These are phyloP conservation scores for Vireo griseus DNA, from an alignment of 2,797 vertebrate genomes.

Conservation along the genomic window DNA sequence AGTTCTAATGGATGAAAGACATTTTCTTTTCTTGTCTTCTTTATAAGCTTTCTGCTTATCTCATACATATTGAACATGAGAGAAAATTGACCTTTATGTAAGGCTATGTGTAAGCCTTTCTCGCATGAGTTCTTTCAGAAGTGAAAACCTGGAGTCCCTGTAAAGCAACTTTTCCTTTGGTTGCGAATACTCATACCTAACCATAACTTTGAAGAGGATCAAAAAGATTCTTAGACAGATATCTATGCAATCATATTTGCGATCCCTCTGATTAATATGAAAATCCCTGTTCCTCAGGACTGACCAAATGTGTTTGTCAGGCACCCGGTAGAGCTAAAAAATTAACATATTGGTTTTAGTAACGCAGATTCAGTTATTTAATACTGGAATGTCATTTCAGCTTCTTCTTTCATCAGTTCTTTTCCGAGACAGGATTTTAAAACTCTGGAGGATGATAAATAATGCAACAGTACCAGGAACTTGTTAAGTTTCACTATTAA, in stretches of 20 bases:
- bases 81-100: background rate
- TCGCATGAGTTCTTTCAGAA: background rate
- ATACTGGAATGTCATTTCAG: background rate
- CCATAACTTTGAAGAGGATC: background rate
- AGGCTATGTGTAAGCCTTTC: background rate
- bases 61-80: background rate
- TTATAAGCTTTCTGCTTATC: background rate
- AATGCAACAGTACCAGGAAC: background rate
- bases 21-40: accelerated
- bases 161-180: background rate
- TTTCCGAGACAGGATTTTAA: background rate
- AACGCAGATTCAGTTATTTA: background rate
- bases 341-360: background rate
- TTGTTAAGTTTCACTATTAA: background rate
- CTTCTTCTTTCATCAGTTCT: background rate
- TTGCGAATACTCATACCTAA: background rate
- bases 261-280: background rate
- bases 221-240: background rate
- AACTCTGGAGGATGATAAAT: background rate
- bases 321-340: background rate
- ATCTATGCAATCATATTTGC: background rate
- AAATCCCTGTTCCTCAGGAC: background rate
- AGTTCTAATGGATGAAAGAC: accelerated
- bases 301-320: background rate
- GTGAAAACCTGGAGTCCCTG: background rate